phyloP scores from a whole-genome alignment of 2,113 vertebrate genomes.

The Oxygymnocypris stewartii region DNA sequence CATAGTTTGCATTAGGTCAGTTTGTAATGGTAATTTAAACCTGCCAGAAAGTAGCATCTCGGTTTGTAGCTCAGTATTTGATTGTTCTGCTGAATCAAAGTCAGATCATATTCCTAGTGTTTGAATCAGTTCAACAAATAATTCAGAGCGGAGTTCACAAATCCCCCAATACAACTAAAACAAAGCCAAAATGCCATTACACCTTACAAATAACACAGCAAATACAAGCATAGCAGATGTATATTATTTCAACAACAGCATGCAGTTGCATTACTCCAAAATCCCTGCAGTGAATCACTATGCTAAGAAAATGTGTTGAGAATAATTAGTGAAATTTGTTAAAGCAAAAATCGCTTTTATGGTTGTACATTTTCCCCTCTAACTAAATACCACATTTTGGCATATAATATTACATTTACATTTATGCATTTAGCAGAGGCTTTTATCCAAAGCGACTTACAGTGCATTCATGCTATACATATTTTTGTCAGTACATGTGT shows the following conservation, averaged over 20 bases:
- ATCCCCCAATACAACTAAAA: not conserved
- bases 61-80: not conserved
- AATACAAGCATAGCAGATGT: not conserved
- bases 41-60: not conserved
- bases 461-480: too few relatives aligned
- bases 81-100: not conserved
- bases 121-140: not conserved
- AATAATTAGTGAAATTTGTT: not conserved
- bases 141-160: not conserved
- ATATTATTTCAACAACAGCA: not conserved
- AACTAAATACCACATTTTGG: too few relatives aligned
- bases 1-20: not conserved
- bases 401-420: not conserved
- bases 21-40: not conserved
- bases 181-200: conserved; percentile 10
- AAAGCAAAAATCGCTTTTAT: not conserved
- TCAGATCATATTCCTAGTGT: not conserved
- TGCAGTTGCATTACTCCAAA: not conserved
- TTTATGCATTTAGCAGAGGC: too few relatives aligned
- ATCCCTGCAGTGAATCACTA: not conserved
- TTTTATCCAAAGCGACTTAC: too few relatives aligned
- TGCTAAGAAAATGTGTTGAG: not conserved
- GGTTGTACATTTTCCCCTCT: too few relatives aligned
- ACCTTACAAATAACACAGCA: not conserved
- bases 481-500: too few relatives aligned